Conservation (phyloP, 2,888 invertebrate genomes). For the Corbicula japonica region DNA sequence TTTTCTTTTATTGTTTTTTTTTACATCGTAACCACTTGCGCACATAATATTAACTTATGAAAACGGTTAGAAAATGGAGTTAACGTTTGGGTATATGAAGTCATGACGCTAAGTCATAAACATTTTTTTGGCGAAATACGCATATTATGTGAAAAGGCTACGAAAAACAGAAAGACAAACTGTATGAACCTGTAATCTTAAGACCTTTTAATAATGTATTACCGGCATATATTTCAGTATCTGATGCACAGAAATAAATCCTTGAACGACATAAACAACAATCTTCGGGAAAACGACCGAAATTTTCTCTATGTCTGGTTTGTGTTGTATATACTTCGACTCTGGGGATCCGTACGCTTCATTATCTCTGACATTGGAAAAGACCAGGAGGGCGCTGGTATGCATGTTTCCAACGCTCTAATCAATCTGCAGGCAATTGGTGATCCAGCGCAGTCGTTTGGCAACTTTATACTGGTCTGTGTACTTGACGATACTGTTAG, state of each 20-base stretch:
- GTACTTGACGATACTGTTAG: conserved; percentile 55
- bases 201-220: too few relatives aligned
- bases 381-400: background rate
- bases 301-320: conserved; percentile 62
- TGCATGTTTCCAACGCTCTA: conserved; percentile 9
- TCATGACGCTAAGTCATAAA: too few relatives aligned
- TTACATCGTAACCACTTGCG: too few relatives aligned
- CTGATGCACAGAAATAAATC: background rate
- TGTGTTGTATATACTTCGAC: conserved; percentile 52
- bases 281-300: conserved; percentile 57
- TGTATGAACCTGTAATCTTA: too few relatives aligned
- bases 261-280: conserved; percentile 25
- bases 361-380: conserved; percentile 8
- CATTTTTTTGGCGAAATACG: too few relatives aligned
- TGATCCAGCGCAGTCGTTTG: conserved; percentile 61
- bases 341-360: conserved; percentile 66
- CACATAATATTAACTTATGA: too few relatives aligned
- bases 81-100: too few relatives aligned
- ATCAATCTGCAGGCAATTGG: conserved; percentile 61
- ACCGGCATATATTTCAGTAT: conserved; percentile 27
- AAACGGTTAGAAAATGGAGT: too few relatives aligned
- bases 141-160: too few relatives aligned
- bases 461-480: conserved; percentile 62
- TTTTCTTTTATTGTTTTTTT: too few relatives aligned
- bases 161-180: too few relatives aligned